These are phyloP conservation scores for Squalus acanthias DNA, from an alignment of 2,797 vertebrate species.

Conservation along the genomic window DNA sequence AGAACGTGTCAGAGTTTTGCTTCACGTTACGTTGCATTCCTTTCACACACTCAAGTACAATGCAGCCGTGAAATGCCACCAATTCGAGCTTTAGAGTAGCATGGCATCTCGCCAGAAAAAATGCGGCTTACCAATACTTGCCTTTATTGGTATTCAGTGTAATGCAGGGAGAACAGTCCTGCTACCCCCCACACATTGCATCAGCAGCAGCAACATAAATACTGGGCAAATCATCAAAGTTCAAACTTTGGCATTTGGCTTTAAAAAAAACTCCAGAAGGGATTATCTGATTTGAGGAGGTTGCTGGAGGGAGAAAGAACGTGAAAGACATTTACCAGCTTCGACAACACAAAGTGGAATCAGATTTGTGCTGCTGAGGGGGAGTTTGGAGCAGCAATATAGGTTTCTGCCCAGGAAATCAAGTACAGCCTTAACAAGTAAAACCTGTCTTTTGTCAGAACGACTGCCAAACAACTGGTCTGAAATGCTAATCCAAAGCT, in stretches of 20 bases:
- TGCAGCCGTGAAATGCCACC: background rate
- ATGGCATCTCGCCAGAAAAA: background rate
- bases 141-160: background rate
- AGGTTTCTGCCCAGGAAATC: background rate
- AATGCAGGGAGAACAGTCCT: background rate
- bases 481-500: background rate
- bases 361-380: background rate
- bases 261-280: background rate
- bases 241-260: background rate
- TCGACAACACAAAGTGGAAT: background rate
- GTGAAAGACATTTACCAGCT: background rate
- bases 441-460: background rate
- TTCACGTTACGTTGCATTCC: background rate
- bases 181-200: background rate
- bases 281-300: background rate
- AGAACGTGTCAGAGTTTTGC: background rate
- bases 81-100: background rate
- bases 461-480: background rate
- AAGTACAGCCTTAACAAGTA: background rate
- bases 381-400: background rate
- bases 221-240: background rate
- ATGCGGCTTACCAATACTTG: background rate
- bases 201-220: background rate
- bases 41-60: background rate
- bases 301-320: background rate